These are phyloP conservation scores for Troilus luridus DNA, from an alignment of 2,888 invertebrate genomes.

Conservation along the genomic window DNA sequence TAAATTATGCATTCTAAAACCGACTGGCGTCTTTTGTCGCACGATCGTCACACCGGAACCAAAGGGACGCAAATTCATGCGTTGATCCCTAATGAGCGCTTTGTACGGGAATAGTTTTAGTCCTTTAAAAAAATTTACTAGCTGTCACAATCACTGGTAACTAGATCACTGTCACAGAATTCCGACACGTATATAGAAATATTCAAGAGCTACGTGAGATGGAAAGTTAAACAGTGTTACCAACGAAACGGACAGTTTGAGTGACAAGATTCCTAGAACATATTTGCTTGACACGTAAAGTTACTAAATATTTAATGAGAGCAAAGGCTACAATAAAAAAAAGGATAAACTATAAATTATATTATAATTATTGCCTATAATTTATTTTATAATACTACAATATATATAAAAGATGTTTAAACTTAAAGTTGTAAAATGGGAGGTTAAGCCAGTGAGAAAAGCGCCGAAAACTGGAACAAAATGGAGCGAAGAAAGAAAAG, in stretches of 20 bases:
- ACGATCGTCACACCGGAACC: not conserved
- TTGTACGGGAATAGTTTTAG: not conserved
- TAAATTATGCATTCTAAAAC: conserved; percentile 52
- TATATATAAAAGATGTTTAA: no score
- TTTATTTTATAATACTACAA: no score
- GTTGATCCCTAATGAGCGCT: not conserved
- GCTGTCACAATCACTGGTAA: not conserved
- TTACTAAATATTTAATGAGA: no score
- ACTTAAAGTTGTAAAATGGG: no score
- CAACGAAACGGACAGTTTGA: not conserved
- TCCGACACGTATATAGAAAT: not conserved
- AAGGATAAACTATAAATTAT: no score
- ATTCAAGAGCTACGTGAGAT: not conserved
- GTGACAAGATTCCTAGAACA: not conserved
- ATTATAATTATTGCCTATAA: no score
- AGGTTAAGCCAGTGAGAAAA: no score
- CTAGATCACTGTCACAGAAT: not conserved
- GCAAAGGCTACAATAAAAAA: no score
- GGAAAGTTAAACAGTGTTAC: not conserved
- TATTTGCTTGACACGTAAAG: not conserved
- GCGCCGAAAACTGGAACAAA: no score
- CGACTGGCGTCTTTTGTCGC: conserved; percentile 28
- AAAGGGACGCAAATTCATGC: not conserved
- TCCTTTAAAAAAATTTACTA: not conserved
- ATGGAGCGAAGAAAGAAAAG: no score